A percentile compares a stretch with the other conserved stretches of the same genome.
phyloP scores from a whole-genome alignment of 1,140 invertebrate genomes.

The Argopecten irradians region DNA sequence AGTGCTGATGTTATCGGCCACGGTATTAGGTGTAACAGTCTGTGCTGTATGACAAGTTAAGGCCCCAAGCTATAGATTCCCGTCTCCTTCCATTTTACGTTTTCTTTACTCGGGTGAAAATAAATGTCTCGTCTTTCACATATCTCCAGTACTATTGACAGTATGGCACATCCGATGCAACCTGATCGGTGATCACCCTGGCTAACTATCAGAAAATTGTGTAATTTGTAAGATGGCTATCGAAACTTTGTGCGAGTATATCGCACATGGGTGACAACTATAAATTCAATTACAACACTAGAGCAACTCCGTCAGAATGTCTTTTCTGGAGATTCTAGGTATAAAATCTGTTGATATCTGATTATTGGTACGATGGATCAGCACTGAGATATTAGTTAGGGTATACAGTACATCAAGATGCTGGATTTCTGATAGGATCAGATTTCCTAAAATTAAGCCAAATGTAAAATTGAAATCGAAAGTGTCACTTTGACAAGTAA shows the following conservation, averaged over 20 bases:
- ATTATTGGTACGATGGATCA: background rate
- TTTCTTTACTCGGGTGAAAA: background rate
- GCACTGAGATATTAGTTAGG: background rate
- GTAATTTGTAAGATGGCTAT: background rate
- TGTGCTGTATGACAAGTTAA: background rate
- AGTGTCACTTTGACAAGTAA: no score
- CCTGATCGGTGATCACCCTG: background rate
- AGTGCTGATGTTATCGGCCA: background rate
- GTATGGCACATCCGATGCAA: background rate
- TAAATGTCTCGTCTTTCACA: constrained; percentile 16
- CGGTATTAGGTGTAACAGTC: background rate
- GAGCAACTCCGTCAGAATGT: background rate
- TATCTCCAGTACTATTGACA: background rate
- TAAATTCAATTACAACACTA: background rate
- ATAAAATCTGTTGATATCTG: background rate
- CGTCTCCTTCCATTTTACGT: background rate
- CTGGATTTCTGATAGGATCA: background rate
- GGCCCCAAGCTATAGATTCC: background rate
- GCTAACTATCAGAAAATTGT: background rate
- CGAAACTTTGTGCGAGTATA: background rate
- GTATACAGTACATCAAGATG: background rate
- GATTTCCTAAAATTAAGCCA: no score
- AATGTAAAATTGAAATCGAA: no score
- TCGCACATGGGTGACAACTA: background rate
- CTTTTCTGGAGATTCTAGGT: background rate